Conservation (phyloP, 2,888 invertebrate genomes). For the Antheraea assamensis region DNA sequence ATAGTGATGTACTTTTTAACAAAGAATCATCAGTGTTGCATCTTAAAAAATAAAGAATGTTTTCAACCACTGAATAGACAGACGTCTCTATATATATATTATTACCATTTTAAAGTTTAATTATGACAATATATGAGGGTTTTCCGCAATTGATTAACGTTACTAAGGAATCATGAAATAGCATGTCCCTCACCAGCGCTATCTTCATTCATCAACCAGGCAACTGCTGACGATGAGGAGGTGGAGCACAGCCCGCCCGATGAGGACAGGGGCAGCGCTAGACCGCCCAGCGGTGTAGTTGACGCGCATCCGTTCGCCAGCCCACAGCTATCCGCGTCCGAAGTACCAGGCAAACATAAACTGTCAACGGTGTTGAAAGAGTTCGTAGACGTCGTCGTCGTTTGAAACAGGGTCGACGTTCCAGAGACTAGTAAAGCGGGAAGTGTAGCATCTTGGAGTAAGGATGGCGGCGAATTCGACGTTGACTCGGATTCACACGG, state of each 20-base stretch:
- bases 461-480: slow-evolving; percentile 81
- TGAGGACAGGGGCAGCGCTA: slow-evolving; percentile 71
- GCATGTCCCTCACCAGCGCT: slow-evolving; percentile 64
- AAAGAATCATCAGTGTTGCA: too few species aligned
- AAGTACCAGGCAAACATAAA: slow-evolving; percentile 47
- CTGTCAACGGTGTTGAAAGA: slow-evolving; percentile 54
- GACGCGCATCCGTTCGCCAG: slow-evolving; percentile 74
- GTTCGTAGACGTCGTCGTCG: slow-evolving; percentile 60
- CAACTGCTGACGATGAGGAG: slow-evolving; percentile 73
- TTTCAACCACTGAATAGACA: too few species aligned
- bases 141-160: not conserved
- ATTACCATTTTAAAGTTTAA: too few species aligned
- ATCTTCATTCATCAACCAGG: slow-evolving; percentile 82
- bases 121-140: too few species aligned
- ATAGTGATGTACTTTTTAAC: too few species aligned
- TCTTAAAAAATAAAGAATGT: too few species aligned
- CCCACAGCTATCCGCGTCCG: slow-evolving; percentile 65
- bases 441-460: slow-evolving; percentile 71
- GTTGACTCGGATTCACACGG: slow-evolving; percentile 85
- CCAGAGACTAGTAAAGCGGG: slow-evolving; percentile 74
- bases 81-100: too few species aligned
- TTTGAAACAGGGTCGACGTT: slow-evolving; percentile 69
- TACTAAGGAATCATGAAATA: slow-evolving; percentile 12
- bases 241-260: slow-evolving; percentile 70
- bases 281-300: slow-evolving; percentile 54